Evolutionary conservation across 2,113 vertebrate species (phyloP).

Genomic region (Vulpes lagopus): DNA sequence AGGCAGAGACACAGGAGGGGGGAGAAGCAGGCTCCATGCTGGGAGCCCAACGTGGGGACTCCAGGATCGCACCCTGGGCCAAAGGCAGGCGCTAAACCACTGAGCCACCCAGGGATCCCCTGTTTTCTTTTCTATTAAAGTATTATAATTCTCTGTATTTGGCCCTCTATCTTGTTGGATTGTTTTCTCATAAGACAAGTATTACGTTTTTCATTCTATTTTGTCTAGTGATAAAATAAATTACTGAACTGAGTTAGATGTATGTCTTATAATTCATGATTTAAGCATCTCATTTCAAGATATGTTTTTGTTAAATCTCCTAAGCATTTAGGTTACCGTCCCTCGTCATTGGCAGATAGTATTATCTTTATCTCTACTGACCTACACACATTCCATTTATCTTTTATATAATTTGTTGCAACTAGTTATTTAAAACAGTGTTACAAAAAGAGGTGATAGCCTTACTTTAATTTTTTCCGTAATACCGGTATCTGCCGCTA

Average conservation of each 20-base stretch:
- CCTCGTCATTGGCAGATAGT: not conserved
- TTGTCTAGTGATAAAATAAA: slow-evolving; percentile 62
- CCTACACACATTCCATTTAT: not conserved
- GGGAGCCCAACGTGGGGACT: too few relatives aligned
- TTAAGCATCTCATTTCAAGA: slow-evolving; percentile 52
- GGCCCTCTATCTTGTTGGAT: not conserved
- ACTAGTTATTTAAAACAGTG: slow-evolving; percentile 57
- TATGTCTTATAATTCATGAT: slow-evolving; percentile 41
- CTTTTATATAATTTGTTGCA: slow-evolving; percentile 46
- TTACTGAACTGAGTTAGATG: slow-evolving; percentile 21
- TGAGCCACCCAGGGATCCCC: too few relatives aligned
- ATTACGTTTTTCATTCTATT: slow-evolving; percentile 62
- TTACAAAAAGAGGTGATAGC: not conserved
- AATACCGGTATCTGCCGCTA: not conserved
- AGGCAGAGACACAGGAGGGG: too few relatives aligned
- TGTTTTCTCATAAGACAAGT: slow-evolving; percentile 50
- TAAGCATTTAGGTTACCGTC: not conserved
- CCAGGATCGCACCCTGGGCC: too few relatives aligned
- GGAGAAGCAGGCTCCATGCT: too few relatives aligned
- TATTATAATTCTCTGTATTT: slow-evolving; percentile 53
- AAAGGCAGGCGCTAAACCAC: too few relatives aligned
- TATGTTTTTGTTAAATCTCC: not conserved
- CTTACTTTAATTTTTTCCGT: slow-evolving; percentile 21
- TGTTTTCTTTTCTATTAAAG: slow-evolving; percentile 16
- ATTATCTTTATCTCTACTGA: slow-evolving; percentile 56